These are phyloP conservation scores for Wasmannia auropunctata DNA, from an alignment of 1,140 invertebrate species.

Conservation along the genomic window DNA sequence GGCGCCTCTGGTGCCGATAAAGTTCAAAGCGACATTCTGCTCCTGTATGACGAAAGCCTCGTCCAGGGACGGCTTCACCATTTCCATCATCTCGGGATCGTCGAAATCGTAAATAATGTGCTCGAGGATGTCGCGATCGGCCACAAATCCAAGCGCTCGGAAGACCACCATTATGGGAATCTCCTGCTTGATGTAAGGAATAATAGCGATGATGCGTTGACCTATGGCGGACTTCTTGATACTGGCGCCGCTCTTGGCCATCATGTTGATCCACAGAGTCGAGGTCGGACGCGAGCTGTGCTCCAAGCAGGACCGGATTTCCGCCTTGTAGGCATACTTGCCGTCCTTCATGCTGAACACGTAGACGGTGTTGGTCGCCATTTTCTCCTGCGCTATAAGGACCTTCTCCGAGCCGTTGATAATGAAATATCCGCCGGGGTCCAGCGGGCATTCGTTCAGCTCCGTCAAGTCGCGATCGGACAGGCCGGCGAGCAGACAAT, in stretches of 20 bases:
- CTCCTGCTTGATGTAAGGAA: conserved; percentile 99
- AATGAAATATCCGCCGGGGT: conserved; percentile 98
- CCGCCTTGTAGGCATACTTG: conserved; percentile 99
- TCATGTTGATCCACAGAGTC: conserved; percentile 99
- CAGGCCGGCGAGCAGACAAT: conserved; percentile 96
- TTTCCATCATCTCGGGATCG: conserved; percentile 99
- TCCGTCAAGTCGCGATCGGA: conserved; percentile 99
- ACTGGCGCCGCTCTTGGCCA: conserved; percentile 96
- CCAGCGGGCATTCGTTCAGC: conserved; percentile 99
- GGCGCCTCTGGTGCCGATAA: conserved; percentile 98
- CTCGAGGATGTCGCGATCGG: conserved; percentile 99
- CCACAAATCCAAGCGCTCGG: conserved; percentile 98
- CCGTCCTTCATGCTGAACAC: conserved; percentile 99
- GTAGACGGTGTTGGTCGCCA: conserved; percentile 99
- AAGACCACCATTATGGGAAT: conserved; percentile 99
- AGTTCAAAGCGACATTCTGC: conserved; percentile 99
- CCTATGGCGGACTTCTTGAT: conserved; percentile 99
- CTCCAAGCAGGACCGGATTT: conserved; percentile 98
- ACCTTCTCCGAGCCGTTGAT: conserved; percentile 99
- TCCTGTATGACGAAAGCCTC: conserved; percentile 99
- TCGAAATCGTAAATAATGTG: conserved; percentile 99
- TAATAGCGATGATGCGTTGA: conserved; percentile 98
- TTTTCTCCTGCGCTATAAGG: conserved; percentile 99
- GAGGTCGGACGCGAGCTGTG: conserved; percentile 97
- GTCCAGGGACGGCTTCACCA: conserved; percentile 99